Percentiles rank a stretch among this genome's conserved stretches.
Evolutionary conservation across 2,797 vertebrate genomes (phyloP).

Genomic region (Amblyopsis hoosieri): DNA sequence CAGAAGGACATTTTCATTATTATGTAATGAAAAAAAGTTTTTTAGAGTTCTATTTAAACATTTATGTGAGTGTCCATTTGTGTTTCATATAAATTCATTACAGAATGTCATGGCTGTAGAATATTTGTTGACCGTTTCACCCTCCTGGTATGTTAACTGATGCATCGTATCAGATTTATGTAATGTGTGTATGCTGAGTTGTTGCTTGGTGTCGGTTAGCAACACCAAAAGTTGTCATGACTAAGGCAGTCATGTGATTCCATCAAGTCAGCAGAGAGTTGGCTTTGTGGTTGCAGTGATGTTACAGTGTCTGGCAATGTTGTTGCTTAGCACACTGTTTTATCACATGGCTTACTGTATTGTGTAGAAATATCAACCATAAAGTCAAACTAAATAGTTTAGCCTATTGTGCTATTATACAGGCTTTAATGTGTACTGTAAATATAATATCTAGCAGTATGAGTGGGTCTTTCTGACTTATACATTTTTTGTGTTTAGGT

Average conservation of each 20-base stretch:
- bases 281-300: constrained; percentile 10
- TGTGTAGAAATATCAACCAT: no score
- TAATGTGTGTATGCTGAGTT: constrained; percentile 8
- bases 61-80: no score
- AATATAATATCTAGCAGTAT: no score
- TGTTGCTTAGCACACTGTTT: neutral
- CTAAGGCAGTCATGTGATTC: constrained; percentile 53
- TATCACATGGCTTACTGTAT: neutral
- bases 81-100: no score
- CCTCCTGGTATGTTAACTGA: neutral
- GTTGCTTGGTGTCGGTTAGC: constrained; percentile 47
- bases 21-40: no score
- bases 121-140: neutral
- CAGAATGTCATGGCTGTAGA: no score
- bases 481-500: constrained; percentile 61
- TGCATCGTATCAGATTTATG: neutral
- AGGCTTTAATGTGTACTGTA: neutral
- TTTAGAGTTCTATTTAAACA: no score
- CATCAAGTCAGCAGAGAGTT: constrained; percentile 52
- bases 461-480: neutral
- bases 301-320: neutral
- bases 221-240: constrained; percentile 52
- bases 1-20: no score
- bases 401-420: neutral
- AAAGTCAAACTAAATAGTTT: neutral